Conservation (phyloP, 2,113 vertebrate genomes). For the Pagrus major region DNA sequence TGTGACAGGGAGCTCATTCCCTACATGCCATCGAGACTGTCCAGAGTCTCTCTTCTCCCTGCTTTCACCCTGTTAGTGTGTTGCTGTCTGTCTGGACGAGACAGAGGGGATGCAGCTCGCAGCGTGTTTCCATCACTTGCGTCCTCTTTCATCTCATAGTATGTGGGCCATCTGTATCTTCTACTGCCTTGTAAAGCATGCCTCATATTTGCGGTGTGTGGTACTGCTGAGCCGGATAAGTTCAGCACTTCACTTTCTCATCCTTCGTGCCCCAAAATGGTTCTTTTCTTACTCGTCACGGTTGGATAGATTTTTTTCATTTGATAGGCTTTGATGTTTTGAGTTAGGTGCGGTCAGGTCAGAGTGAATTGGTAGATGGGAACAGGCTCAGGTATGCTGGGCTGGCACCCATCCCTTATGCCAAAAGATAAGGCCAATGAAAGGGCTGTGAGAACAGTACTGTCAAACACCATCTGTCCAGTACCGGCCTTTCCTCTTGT, state of each 20-base stretch:
- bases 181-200: constrained; percentile 23
- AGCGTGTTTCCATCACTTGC: constrained; percentile 43
- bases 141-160: constrained; percentile 42
- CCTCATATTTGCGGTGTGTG: constrained; percentile 30
- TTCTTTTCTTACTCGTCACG: constrained; percentile 44
- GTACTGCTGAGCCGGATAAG: constrained; percentile 14
- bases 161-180: constrained; percentile 18
- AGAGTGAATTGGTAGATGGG: constrained; percentile 47
- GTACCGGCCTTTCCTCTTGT: constrained; percentile 38
- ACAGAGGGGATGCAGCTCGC: constrained; percentile 40
- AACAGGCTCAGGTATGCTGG: constrained; percentile 64
- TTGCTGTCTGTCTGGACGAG: constrained; percentile 45
- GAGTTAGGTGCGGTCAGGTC: constrained; percentile 60
- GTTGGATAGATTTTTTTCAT: constrained; percentile 36
- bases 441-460: constrained; percentile 48
- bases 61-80: constrained; percentile 51
- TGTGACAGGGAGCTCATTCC: constrained; percentile 66
- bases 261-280: constrained; percentile 3
- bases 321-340: constrained; percentile 75
- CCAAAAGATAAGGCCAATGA: constrained; percentile 68
- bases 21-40: constrained; percentile 61
- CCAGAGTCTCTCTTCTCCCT: constrained; percentile 40
- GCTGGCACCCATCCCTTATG: constrained; percentile 51
- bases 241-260: constrained; percentile 9
- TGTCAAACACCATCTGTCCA: constrained; percentile 73